Conservation (phyloP, 2,888 invertebrate species). For the Ichneumoninae sp. region DNA sequence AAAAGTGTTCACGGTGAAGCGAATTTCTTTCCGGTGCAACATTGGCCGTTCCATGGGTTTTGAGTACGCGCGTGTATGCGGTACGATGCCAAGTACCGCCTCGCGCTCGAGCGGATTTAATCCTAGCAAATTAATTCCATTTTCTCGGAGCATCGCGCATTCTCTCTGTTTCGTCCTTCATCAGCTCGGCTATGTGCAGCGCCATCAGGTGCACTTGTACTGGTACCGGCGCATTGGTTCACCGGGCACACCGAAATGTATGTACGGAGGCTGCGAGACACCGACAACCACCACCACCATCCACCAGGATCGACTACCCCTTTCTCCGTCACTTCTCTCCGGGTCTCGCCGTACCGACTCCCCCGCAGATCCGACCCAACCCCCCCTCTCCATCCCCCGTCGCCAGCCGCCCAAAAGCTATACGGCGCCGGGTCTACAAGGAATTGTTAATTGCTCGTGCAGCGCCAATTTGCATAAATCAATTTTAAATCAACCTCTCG, state of each 20-base stretch:
- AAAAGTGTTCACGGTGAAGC: not conserved
- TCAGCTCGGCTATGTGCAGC: slow-evolving; percentile 80
- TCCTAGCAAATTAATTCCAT: slow-evolving; percentile 84
- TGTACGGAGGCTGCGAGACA: not conserved
- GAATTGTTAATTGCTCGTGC: slow-evolving; percentile 84
- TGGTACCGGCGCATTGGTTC: slow-evolving; percentile 28
- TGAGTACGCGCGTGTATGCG: slow-evolving; percentile 46
- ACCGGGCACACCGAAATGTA: not conserved
- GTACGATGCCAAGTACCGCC: slow-evolving; percentile 17
- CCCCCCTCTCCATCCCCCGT: slow-evolving; percentile 54
- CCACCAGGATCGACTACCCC: slow-evolving; percentile 63
- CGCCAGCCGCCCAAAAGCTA: slow-evolving; percentile 76
- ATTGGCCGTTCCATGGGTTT: slow-evolving; percentile 75
- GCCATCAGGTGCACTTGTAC: slow-evolving; percentile 41
- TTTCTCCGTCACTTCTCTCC: slow-evolving; percentile 55
- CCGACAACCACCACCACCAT: slow-evolving; percentile 20
- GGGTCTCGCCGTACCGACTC: slow-evolving; percentile 50
- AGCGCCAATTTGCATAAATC: slow-evolving; percentile 84
- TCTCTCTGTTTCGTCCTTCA: slow-evolving; percentile 84
- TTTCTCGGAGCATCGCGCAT: slow-evolving; percentile 83
- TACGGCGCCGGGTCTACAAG: slow-evolving; percentile 81
- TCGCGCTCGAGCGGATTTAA: slow-evolving; percentile 81
- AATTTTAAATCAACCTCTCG: slow-evolving; percentile 82
- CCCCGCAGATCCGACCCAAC: slow-evolving; percentile 49
- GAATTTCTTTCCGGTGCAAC: slow-evolving; percentile 70